Base-by-base conservation (phyloP, 2,888 invertebrate genomes). In the Nebria brevicollis region DNA sequence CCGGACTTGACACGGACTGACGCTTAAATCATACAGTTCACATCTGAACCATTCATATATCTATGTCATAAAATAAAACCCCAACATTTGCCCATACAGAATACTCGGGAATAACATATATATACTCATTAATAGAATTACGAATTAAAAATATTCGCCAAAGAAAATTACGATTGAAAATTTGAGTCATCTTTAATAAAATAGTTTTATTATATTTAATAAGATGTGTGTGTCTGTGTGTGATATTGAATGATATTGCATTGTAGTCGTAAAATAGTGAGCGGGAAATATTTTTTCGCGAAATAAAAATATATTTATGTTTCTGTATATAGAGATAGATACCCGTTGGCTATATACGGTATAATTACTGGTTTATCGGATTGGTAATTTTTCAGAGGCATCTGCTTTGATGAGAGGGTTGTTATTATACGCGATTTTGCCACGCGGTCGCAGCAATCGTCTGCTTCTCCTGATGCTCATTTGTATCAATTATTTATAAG, bases 401-500 rank as follows among this genome's bases (percentile, higher is more conserved):
- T 79, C 79, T 79, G 75, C 26, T 84, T 85, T 85, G 84, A 84
- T 85, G 84, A 84, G 86, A 87, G 88, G 87, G 88, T 87, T 86
- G 86, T 87, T 87, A 88, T 88, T 88, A 88, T 54, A 54, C 54
- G 78, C 82, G 80, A 66, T 70, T 74, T 76, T 72, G 66, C 78
- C 54, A 34, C 34, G 34, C 34, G 34, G 34, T 34, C 34, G 34
- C 34, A 34, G 4, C 34, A 34, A 34, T 34, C 34, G 34, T 34
- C 34, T 34, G 34, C 34, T 34, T 34, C 5, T 5, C 34, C 5
- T 86, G 86, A 85, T 85, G 82, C 86, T 87, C 88, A 88, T 88
- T 88, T 88, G 87, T 88, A 88, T 88, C 86, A 88, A 88, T 88
- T 88, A 88, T 88, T 88, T 88, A 87, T 87, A 87, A 87, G 88